phyloP scores from a whole-genome alignment of 2,888 invertebrate species.

The Myopa tessellatipennis region DNA sequence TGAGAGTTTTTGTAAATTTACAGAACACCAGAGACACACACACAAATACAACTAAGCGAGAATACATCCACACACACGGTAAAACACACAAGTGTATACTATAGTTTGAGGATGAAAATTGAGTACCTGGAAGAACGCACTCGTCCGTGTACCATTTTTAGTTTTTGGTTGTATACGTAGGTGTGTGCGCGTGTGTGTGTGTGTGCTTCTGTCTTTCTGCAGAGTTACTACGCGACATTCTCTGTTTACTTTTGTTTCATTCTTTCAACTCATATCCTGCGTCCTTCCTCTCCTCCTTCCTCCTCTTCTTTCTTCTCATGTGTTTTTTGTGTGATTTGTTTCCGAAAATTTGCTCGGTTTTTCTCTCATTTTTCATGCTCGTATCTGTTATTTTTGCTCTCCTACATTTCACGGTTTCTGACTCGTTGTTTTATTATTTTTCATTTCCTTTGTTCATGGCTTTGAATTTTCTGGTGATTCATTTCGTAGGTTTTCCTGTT shows the following conservation, averaged over 20 bases:
- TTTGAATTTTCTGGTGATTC: slow-evolving; percentile 31
- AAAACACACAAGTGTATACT: neutral
- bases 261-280: neutral
- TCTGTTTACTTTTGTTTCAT: slow-evolving; percentile 20
- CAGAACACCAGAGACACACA: neutral
- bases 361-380: neutral
- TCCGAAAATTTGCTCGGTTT: neutral
- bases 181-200: neutral
- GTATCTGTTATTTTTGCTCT: slow-evolving; percentile 17
- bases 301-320: neutral
- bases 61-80: neutral
- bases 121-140: neutral
- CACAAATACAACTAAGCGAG: neutral
- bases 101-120: neutral
- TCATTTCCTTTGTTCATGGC: neutral
- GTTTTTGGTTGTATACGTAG: neutral
- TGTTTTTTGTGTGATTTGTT: neutral
- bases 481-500: slow-evolving; percentile 25
- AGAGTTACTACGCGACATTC: slow-evolving; percentile 14
- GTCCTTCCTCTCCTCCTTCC: neutral
- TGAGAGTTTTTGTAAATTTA: slow-evolving; percentile 38
- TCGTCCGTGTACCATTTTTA: neutral
- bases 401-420: slow-evolving; percentile 29
- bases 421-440: neutral
- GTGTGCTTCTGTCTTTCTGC: neutral